Conservation (phyloP, 2,797 vertebrate species). For the Muraenolepis orangiensis region DNA sequence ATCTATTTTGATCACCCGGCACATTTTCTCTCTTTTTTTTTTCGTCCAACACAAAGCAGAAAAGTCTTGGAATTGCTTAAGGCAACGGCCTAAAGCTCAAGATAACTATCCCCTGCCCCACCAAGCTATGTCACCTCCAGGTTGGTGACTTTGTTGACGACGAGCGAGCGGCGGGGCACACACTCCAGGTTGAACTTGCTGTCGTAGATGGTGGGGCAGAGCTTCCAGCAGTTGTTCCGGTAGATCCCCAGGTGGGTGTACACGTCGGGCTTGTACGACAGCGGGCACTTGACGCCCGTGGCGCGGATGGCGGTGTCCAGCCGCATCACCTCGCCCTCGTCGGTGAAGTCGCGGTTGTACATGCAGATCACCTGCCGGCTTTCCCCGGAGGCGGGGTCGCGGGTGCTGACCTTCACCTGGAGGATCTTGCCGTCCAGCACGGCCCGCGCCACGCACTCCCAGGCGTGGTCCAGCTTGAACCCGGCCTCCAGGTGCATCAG, state of each 20-base stretch:
- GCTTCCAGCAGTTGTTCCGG: constrained; percentile 86
- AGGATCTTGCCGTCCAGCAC: constrained; percentile 77
- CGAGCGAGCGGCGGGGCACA: constrained; percentile 81
- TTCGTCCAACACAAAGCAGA: no score
- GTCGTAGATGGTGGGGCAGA: constrained; percentile 90
- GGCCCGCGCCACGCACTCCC: constrained; percentile 82
- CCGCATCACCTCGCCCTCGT: constrained; percentile 78
- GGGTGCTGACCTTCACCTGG: constrained; percentile 81
- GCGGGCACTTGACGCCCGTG: constrained; percentile 81
- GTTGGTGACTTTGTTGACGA: constrained; percentile 82
- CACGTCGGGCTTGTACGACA: constrained; percentile 87
- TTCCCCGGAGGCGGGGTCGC: constrained; percentile 60
- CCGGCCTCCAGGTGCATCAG: constrained; percentile 85
- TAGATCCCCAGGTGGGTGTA: constrained; percentile 90
- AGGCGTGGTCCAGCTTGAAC: constrained; percentile 89
- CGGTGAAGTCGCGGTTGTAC: constrained; percentile 83
- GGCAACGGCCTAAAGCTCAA: no score
- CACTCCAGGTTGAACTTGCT: constrained; percentile 88
- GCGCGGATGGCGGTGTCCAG: constrained; percentile 80
- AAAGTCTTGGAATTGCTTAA: no score
- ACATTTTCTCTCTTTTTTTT: no score
- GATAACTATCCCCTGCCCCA: no score
- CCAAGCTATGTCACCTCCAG: constrained; percentile 80
- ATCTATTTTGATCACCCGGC: no score
- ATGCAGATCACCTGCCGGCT: constrained; percentile 86